These are phyloP conservation scores for Crotalus tigris DNA, from an alignment of 2,113 vertebrate species.

Conservation along the genomic window DNA sequence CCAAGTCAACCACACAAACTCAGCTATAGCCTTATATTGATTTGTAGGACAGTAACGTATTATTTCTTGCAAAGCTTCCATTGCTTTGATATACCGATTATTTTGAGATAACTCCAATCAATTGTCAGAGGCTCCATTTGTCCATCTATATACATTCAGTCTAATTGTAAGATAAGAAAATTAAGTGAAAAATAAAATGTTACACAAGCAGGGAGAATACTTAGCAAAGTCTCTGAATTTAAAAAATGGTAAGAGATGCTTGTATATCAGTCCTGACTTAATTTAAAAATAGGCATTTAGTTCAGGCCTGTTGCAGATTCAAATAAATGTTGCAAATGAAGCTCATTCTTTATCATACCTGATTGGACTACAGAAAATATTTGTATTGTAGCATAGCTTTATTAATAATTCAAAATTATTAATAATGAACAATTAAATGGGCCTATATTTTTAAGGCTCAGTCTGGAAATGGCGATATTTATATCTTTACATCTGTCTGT, in stretches of 20 bases:
- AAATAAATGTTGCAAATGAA: constrained; percentile 29
- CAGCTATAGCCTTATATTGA: constrained; percentile 2
- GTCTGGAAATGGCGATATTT: constrained; percentile 51
- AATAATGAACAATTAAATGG: constrained; percentile 49
- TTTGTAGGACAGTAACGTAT: not conserved
- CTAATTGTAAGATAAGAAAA: not conserved
- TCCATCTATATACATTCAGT: not conserved
- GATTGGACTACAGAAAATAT: constrained; percentile 28
- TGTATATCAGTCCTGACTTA: constrained; percentile 13
- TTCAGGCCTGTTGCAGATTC: constrained; percentile 29
- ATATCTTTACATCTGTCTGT: constrained; percentile 51
- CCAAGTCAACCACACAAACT: not conserved
- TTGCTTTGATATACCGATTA: not conserved
- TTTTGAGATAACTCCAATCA: not conserved
- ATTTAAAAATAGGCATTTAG: constrained; percentile 17
- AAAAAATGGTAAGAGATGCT: constrained; percentile 26
- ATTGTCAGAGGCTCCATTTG: not conserved
- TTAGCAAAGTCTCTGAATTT: not conserved
- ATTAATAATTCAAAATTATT: constrained; percentile 16
- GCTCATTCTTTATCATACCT: constrained; percentile 26
- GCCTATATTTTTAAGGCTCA: constrained; percentile 46
- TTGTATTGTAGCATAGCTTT: constrained; percentile 38
- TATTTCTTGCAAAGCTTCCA: not conserved
- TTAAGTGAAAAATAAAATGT: not conserved
- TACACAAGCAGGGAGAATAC: not conserved